Evolutionary conservation across 1,140 invertebrate species (phyloP).

Genomic region (Drosophila melanogaster): Release_6_plus_ISO1_MT NC_004354.4:1322001-1322500

Average conservation of each 20-base stretch:
- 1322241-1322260: no score
- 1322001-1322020: not conserved
- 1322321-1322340: constrained; percentile 3
- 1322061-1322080: constrained; percentile 25
- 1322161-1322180: constrained; percentile 21
- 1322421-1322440: no score
- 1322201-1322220: not conserved
- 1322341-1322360: constrained; percentile 3
- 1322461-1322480: not conserved
- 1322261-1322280: no score
- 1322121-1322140: constrained; percentile 15
- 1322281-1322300: constrained; percentile 1
- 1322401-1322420: no score
- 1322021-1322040: not conserved
- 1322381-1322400: no score
- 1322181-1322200: constrained; percentile 21
- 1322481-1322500: constrained; percentile 19
- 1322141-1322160: not conserved
- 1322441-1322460: not conserved
- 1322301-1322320: not conserved
- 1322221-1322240: not conserved
- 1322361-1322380: not conserved
- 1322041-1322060: not conserved
- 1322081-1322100: constrained; percentile 3
- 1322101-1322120: constrained; percentile 22